Conservation (phyloP, 2,113 vertebrate genomes). For the Muntiacus reevesi region DNA sequence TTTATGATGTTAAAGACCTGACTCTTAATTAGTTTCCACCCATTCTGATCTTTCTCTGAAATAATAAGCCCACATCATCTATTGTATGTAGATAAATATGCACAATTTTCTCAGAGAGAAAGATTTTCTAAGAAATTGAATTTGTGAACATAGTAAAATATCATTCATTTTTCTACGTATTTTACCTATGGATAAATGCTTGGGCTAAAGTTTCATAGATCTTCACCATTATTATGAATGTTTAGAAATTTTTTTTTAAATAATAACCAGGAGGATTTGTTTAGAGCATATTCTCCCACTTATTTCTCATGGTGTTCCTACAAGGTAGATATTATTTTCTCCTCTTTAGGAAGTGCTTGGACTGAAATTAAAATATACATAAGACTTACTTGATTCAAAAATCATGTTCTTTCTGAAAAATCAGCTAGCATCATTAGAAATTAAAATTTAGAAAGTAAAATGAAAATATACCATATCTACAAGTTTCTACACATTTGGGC, state of each 20-base stretch:
- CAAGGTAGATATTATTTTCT: background rate
- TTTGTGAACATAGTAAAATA: conserved; percentile 37
- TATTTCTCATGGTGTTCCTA: background rate
- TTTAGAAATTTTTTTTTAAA: background rate
- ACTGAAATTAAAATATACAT: background rate
- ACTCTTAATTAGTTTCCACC: conserved; percentile 69
- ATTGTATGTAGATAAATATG: background rate
- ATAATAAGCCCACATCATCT: conserved; percentile 48
- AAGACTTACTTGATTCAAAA: background rate
- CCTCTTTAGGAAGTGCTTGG: background rate
- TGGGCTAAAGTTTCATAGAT: background rate
- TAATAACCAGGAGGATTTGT: background rate
- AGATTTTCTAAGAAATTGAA: background rate
- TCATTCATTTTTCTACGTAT: background rate
- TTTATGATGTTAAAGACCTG: conserved; percentile 43
- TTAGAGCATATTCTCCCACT: background rate
- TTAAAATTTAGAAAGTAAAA: conserved; percentile 41
- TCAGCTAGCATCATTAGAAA: background rate
- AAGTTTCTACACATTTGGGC: background rate
- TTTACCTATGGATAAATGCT: background rate
- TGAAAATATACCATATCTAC: background rate
- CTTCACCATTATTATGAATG: background rate
- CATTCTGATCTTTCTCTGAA: conserved; percentile 64
- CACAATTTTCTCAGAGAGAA: conserved; percentile 7
- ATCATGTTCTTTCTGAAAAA: background rate